Base-by-base conservation (phyloP, 2,888 invertebrate genomes). In the Mythimna albipuncta region DNA sequence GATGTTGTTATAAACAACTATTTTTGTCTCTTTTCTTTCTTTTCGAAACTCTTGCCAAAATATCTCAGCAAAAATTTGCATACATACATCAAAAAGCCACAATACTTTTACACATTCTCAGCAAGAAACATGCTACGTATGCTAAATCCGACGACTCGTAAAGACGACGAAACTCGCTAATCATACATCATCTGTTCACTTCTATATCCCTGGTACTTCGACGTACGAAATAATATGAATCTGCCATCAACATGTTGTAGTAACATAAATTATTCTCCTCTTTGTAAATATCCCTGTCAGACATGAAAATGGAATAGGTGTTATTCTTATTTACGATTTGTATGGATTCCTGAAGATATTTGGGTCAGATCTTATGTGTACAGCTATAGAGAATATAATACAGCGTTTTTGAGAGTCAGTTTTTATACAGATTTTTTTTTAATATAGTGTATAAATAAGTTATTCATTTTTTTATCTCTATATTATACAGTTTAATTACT, bases 311-410 rank as follows among this genome's bases (percentile, higher is more conserved):
- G 68, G 75, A 77, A 75, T 77, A 50, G 57, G 64, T 81, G 59
- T 61, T 73, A 52, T 21, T 72, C 58, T 75, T 79, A 84, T 85
- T 85, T 85, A 85, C 73, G 79, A 78, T 62, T 69, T 55, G 47
- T 21, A 61, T 66, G 62, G 64, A 71, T 61, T 74, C 65, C 35
- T 32, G 41, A 57, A 70, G 32, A 62, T 75, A 41, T 62, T 80
- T 72, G 57, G 75, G 72, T 64, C 55, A 72, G 54, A 50, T 55
- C 16, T 63, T 67, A 11, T n/a, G 6, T 54, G 5, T n/a, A 11
- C 41, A 50, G 44, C 9, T n/a, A 44, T 9, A 32, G 41, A 55
- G 11, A 59, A 32, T 58, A 19, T 6, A 2, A 5, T n/a, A 19
- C 32, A 41, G 4, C 10, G 11, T 41, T 38, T 9, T 64, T 52